Percentiles rank a stretch among this genome's conserved stretches.
These are phyloP conservation scores for Pyrgus malvae DNA, from an alignment of 2,888 invertebrate species.

Conservation along the genomic window DNA sequence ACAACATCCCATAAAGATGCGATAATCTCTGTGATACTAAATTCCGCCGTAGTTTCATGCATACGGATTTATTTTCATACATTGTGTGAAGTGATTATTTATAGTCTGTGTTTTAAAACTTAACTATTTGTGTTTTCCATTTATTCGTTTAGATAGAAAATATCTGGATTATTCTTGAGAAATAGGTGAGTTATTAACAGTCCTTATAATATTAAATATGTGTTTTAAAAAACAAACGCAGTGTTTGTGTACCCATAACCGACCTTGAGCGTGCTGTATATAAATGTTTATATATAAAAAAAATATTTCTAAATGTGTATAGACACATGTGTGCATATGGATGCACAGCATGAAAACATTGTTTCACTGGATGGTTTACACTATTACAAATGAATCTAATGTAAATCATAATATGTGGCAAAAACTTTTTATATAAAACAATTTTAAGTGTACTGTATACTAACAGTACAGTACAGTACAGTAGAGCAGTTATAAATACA, in stretches of 20 bases:
- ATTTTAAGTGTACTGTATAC: too few species aligned
- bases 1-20: constrained; percentile 64
- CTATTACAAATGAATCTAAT: too few species aligned
- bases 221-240: background rate
- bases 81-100: constrained; percentile 69
- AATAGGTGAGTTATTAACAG: constrained; percentile 24
- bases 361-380: too few species aligned
- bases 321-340: too few species aligned
- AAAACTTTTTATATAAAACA: too few species aligned
- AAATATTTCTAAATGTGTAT: too few species aligned
- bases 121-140: constrained; percentile 39
- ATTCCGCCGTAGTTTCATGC: constrained; percentile 55
- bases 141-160: constrained; percentile 34
- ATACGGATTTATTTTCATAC: constrained; percentile 62
- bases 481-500: too few species aligned
- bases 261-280: too few species aligned
- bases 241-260: constrained; percentile 1
- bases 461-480: too few species aligned
- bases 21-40: constrained; percentile 65
- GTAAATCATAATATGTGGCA: too few species aligned
- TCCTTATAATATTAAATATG: background rate
- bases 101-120: constrained; percentile 52
- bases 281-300: too few species aligned
- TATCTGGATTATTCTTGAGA: constrained; percentile 24
- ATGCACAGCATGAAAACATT: too few species aligned